Evolutionary conservation across 2,113 vertebrate genomes (phyloP).

Genomic region (Piaya cayana): DNA sequence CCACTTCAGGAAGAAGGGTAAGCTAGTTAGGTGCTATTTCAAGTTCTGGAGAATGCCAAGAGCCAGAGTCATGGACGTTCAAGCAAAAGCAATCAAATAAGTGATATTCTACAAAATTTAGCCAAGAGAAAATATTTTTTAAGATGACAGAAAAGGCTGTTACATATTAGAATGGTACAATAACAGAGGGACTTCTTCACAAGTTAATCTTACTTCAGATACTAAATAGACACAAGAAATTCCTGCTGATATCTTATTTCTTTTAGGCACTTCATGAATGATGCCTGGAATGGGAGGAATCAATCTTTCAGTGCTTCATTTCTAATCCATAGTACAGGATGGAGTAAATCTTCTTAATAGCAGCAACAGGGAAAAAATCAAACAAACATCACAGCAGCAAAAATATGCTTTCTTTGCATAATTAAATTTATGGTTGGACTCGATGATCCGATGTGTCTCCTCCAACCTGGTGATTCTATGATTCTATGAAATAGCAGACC

Average conservation of each 20-base stretch:
- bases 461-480: too few species aligned
- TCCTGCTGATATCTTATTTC: not conserved
- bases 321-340: not conserved
- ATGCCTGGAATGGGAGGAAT: not conserved
- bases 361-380: not conserved
- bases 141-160: not conserved
- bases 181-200: not conserved
- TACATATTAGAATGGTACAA: not conserved
- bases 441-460: too few species aligned
- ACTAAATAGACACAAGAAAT: not conserved
- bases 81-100: not conserved
- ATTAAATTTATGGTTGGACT: too few species aligned
- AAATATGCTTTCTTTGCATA: too few species aligned
- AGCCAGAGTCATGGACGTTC: not conserved
- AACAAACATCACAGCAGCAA: too few species aligned
- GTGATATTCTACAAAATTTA: not conserved
- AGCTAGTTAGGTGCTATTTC: not conserved
- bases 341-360: not conserved
- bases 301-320: not conserved
- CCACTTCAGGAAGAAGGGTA: not conserved
- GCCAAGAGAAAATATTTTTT: not conserved
- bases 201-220: not conserved
- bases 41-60: not conserved
- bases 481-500: too few species aligned
- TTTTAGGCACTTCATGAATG: not conserved